A percentile compares a stretch with the other conserved stretches of the same genome.
Conservation (phyloP, 2,888 invertebrate species). For the Gnatocerus cornutus region DNA sequence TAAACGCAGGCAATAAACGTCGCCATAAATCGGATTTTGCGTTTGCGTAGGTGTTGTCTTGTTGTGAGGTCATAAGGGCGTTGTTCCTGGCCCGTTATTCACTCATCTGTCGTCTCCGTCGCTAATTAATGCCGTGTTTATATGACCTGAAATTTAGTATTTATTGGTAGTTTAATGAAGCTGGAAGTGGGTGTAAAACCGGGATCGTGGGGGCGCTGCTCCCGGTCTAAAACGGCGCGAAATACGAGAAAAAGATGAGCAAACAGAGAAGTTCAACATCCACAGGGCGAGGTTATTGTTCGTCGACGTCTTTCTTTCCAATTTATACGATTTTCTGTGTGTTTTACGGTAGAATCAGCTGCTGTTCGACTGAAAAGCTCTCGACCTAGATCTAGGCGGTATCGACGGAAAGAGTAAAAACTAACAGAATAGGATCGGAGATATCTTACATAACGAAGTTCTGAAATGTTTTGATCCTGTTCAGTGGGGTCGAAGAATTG, state of each 20-base stretch:
- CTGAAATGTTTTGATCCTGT: constrained; percentile 8
- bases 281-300: constrained; percentile 5
- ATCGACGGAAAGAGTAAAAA: constrained; percentile 3
- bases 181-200: constrained; percentile 4
- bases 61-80: constrained; percentile 32
- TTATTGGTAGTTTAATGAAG: constrained; percentile 28
- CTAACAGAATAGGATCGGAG: constrained; percentile 7
- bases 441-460: constrained; percentile 6
- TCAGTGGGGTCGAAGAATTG: constrained; percentile 1
- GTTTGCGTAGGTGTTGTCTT: constrained; percentile 27
- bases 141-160: constrained; percentile 34
- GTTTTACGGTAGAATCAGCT: constrained; percentile 11
- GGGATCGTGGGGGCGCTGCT: background rate
- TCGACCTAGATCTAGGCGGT: constrained; percentile 6
- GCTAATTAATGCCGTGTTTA: constrained; percentile 33
- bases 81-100: constrained; percentile 27
- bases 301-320: constrained; percentile 1
- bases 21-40: constrained; percentile 34
- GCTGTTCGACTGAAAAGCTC: constrained; percentile 10
- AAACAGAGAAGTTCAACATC: constrained; percentile 6
- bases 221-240: constrained; percentile 5
- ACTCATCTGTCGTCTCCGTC: constrained; percentile 16
- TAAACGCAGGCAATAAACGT: constrained; percentile 26
- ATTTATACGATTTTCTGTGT: constrained; percentile 3
- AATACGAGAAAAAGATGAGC: constrained; percentile 1